Evolutionary conservation across 2,113 vertebrate species (phyloP), one percentile per base, ranked within the genome.

Genomic region (Tamias sibiricus): DNA sequence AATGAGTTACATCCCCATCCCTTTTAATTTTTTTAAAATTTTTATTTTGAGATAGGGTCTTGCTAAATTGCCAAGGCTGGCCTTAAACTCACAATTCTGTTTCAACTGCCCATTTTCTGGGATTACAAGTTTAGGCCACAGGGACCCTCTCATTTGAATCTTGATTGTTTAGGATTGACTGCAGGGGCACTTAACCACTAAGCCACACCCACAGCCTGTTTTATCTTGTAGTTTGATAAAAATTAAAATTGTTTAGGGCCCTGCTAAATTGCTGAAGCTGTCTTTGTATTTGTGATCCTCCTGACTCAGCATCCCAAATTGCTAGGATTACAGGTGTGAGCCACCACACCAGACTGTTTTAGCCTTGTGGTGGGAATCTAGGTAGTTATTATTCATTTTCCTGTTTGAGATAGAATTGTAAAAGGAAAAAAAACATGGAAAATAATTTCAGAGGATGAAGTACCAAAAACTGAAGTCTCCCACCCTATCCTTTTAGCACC

Each of bases 391-490:
- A 66, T 71, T 44, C 6, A 35, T 44, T 47, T 92, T 93, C 44
- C 91, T 86, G 11, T 74, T 87, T 82, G 40, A 83, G 94, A 66
- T 83, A 54, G 16, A 72, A 47, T 47, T 92, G 82, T 66, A 81
- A 94, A 88, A 74, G 72, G 47, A 49, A 76, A 94, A 94, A 88
- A 72, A 42, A 49, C 17, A 35, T 54, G 22, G 66, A 42, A 94
- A 94, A 59, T 82, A 72, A 75, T 86, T 86, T 95, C 62, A 91
- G 79, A 81, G 30, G 28, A 52, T 93, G 40, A 80, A 77, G 10
- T 54, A 66, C 37, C 0, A 8, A 71, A 79, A 88, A 42, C n/a
- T 49, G 49, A 75, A 81, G 30, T 72, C 44, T 87, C 35, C 69
- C n/a, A 72, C 24, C 11, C 35, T 47, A 90, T 24, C 16, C 40